phyloP scores from a whole-genome alignment of 2,797 vertebrate species.

The Limosa lapponica region DNA sequence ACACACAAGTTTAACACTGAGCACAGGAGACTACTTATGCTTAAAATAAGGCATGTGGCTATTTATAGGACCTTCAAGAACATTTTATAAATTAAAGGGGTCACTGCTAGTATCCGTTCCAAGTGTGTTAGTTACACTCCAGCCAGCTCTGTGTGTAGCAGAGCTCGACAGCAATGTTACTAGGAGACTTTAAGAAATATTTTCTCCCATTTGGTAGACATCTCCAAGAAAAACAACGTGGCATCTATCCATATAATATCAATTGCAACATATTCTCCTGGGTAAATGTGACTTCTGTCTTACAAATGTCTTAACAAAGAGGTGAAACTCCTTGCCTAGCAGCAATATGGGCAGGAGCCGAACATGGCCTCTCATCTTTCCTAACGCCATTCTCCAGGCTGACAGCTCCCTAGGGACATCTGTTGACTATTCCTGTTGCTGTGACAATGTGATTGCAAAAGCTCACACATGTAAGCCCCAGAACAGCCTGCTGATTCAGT shows the following conservation, averaged over 20 bases:
- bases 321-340: not conserved
- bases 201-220: not conserved
- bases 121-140: not conserved
- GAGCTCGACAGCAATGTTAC: not conserved
- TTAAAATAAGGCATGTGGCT: slow-evolving; percentile 33
- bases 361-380: not conserved
- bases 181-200: not conserved
- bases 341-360: not conserved
- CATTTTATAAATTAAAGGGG: slow-evolving; percentile 38
- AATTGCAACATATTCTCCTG: not conserved
- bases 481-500: not conserved
- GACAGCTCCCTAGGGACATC: not conserved
- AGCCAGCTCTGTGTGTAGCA: not conserved
- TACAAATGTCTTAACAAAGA: not conserved
- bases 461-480: not conserved
- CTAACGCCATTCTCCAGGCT: not conserved
- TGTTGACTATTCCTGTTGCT: not conserved
- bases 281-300: not conserved
- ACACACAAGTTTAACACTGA: not conserved
- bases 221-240: not conserved
- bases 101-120: not conserved
- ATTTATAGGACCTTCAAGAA: slow-evolving; percentile 46
- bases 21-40: not conserved
- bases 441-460: not conserved
- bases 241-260: not conserved